Percentiles rank a stretch among this genome's conserved stretches.
These are phyloP conservation scores for Drosophila lini DNA, from an alignment of 1,140 invertebrate species.

Conservation along the genomic window DNA sequence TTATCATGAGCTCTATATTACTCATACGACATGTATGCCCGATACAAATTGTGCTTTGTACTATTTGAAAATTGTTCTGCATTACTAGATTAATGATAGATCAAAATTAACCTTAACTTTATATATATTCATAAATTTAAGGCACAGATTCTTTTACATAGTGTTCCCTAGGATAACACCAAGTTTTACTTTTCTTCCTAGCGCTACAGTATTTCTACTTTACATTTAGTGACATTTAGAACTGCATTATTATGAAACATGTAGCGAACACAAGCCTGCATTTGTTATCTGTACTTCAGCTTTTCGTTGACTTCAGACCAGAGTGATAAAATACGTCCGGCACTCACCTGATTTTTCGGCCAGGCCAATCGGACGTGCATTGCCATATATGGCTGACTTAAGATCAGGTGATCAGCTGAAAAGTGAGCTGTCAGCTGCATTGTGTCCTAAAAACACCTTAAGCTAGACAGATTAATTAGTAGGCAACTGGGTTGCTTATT, in stretches of 20 bases:
- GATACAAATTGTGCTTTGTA: neutral
- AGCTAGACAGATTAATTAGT: neutral
- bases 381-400: neutral
- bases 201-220: no score
- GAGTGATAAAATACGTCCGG: neutral
- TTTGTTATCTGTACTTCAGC: neutral
- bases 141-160: no score
- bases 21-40: neutral
- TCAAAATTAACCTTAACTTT: neutral
- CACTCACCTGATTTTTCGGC: slow-evolving; percentile 3
- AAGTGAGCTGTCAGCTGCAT: slow-evolving; percentile 25
- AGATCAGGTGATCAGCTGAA: slow-evolving; percentile 7
- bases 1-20: neutral
- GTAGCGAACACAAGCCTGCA: neutral
- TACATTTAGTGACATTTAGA: no score
- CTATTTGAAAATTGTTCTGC: neutral
- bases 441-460: neutral
- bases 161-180: no score
- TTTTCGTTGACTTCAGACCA: neutral
- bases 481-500: neutral
- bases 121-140: no score
- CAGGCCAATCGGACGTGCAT: neutral
- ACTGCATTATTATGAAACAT: neutral
- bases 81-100: no score
- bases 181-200: no score